A percentile compares a stretch with the other conserved stretches of the same genome.
phyloP scores from a whole-genome alignment of 2,888 invertebrate genomes.

The Entomobrya proxima region DNA sequence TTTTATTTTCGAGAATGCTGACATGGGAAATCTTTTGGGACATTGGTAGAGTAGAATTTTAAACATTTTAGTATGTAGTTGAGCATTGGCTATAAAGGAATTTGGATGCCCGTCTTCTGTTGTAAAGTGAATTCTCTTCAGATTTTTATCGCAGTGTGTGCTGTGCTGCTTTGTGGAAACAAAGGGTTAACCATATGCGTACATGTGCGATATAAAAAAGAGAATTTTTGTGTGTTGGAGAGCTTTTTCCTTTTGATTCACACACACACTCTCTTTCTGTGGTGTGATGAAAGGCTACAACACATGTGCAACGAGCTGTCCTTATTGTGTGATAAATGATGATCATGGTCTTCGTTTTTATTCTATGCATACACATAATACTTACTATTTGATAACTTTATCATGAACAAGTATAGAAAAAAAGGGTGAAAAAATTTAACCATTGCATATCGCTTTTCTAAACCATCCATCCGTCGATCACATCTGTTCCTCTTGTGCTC shows the following conservation, averaged over 20 bases:
- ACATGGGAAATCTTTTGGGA: background rate
- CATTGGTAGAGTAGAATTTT: no score
- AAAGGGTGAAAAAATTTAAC: background rate
- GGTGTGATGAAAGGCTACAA: background rate
- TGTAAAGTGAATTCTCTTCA: background rate
- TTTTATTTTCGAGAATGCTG: background rate
- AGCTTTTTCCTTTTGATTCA: background rate
- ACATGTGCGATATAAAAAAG: background rate
- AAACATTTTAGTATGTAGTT: no score
- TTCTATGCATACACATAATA: background rate
- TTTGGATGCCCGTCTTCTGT: background rate
- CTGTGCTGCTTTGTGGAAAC: background rate
- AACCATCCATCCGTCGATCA: slow-evolving; percentile 5
- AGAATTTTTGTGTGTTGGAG: background rate
- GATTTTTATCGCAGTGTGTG: background rate
- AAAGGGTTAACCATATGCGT: slow-evolving; percentile 15
- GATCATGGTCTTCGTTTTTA: background rate
- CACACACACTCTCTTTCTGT: no score
- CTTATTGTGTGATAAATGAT: background rate
- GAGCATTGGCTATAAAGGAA: background rate
- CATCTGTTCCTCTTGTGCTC: slow-evolving; percentile 45
- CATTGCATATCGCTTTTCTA: slow-evolving; percentile 13
- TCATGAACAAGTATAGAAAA: background rate
- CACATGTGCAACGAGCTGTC: slow-evolving; percentile 3
- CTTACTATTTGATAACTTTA: background rate